Base-by-base conservation (phyloP, 2,888 invertebrate species). In the Helleia helle region DNA sequence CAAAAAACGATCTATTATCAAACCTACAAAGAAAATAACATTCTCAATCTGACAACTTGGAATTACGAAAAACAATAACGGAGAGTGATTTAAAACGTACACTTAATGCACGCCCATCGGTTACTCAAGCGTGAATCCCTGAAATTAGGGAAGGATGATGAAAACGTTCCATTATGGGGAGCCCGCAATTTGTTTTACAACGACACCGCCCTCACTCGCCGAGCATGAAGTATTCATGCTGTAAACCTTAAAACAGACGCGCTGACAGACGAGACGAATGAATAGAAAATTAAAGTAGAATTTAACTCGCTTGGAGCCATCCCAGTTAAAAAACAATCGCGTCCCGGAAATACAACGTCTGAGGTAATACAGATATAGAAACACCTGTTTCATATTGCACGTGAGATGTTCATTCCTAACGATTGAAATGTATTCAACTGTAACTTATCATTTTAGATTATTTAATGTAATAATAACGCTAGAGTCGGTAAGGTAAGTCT, bases 211-310 rank as follows among this genome's bases (percentile, higher is more conserved):
- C 36, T n/a, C 47, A 38, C 42, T 45, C 39, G 42, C 40, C 12
- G 37, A 38, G 42, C 43, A 47, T 48, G 42, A 47, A 48, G 41
- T 48, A 48, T 48, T 51, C 49, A 46, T 43, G 46, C 39, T 45
- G 46, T 39, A 50, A 48, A 49, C 44, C 51, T 44, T 44, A 42
- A 44, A 48, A 47, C 45, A 43, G 41, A 47, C 39, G 46, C 48
- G 44, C 46, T 47, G 47, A 50, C 46, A 45, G 41, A 38, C 46
- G 34, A 43, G 41, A 22, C 48, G 30, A 34, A 27, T 51, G 48
- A 52, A 48, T 51, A 47, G 47, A 43, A 49, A 47, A 47, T 49
- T 52, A 51, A 40, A 46, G 45, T 39, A 38, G 43, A 40, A 48
- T 48, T 48, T 42, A 41, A 41, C 34, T 25, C 43, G 42, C 42